Percentiles rank a stretch among this genome's conserved stretches.
Conservation (phyloP, 92 coral and sea anemone species). For the Pocillopora meandrina region DNA sequence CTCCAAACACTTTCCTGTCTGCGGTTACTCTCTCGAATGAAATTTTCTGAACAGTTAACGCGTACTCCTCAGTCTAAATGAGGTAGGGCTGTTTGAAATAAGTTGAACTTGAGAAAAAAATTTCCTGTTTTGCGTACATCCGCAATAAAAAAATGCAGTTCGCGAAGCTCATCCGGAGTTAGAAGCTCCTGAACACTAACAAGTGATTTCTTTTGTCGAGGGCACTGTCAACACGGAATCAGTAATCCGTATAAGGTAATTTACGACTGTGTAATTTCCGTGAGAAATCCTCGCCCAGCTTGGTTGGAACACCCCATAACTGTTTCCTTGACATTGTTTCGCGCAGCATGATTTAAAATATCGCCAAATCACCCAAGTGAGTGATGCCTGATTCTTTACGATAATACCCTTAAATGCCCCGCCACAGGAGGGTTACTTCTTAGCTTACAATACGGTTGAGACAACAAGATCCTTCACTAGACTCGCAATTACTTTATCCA, state of each 20-base stretch:
- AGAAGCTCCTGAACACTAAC: neutral
- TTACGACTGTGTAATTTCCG: neutral
- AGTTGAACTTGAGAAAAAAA: neutral
- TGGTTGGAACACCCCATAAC: neutral
- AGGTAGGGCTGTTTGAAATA: conserved; percentile 1
- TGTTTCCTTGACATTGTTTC: neutral
- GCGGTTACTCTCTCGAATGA: neutral
- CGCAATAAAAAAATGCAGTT: neutral
- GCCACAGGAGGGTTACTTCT: conserved; percentile 27
- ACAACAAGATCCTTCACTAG: too few species aligned
- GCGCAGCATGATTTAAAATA: conserved; percentile 4
- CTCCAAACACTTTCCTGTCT: neutral
- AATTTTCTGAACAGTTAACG: neutral
- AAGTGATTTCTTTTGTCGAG: neutral
- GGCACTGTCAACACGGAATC: neutral
- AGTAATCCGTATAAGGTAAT: neutral
- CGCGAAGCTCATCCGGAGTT: conserved; percentile 3
- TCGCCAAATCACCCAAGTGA: conserved; percentile 34
- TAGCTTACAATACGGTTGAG: neutral
- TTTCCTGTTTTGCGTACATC: conserved; percentile 9
- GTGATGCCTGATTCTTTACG: conserved; percentile 7
- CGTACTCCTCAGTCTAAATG: conserved; percentile 2
- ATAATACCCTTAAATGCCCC: neutral
- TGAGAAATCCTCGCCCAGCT: conserved; percentile 11
- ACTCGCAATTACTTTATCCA: too few species aligned